A percentile compares a stretch with the other conserved stretches of the same genome.
These are phyloP conservation scores for Panagrolaimus sp. DNA, from an alignment of 1,140 invertebrate species.

Conservation along the genomic window DNA sequence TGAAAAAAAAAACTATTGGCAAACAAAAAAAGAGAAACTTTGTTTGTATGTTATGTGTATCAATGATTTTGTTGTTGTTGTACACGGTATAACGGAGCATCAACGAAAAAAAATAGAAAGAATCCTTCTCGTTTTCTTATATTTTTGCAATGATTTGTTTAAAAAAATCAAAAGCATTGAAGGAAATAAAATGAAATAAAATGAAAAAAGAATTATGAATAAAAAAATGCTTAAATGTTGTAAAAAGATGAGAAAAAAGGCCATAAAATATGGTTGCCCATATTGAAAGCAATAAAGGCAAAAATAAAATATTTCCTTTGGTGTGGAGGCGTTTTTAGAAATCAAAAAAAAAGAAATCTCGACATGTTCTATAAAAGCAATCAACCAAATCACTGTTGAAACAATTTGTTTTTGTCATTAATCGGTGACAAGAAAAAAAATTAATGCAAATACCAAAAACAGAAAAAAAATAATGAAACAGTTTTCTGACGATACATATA, in stretches of 20 bases:
- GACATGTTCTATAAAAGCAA: conserved; percentile 16
- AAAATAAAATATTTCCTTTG: neutral
- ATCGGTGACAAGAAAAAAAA: neutral
- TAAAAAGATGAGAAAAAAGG: conserved; percentile 5
- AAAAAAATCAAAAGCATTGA: neutral
- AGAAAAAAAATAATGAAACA: too few relatives aligned
- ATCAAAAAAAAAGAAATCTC: neutral
- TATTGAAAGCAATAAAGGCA: conserved; percentile 14
- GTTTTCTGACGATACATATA: too few relatives aligned
- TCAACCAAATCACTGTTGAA: conserved; percentile 2
- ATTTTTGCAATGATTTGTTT: too few relatives aligned
- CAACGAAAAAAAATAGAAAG: too few relatives aligned
- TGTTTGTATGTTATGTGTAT: too few relatives aligned
- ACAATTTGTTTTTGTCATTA: neutral
- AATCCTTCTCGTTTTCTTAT: too few relatives aligned
- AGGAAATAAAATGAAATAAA: neutral
- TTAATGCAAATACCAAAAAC: too few relatives aligned
- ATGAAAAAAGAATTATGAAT: conserved; percentile 12
- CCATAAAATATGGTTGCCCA: conserved; percentile 6
- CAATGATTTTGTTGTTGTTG: too few relatives aligned
- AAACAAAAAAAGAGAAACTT: too few relatives aligned
- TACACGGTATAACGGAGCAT: too few relatives aligned
- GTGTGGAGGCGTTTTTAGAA: conserved; percentile 1
- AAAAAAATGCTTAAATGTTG: conserved; percentile 6
- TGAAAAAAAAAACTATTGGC: too few relatives aligned